These are phyloP conservation scores for Motacilla tschutschensis DNA, from an alignment of 2,113 vertebrate genomes.

Conservation along the genomic window DNA sequence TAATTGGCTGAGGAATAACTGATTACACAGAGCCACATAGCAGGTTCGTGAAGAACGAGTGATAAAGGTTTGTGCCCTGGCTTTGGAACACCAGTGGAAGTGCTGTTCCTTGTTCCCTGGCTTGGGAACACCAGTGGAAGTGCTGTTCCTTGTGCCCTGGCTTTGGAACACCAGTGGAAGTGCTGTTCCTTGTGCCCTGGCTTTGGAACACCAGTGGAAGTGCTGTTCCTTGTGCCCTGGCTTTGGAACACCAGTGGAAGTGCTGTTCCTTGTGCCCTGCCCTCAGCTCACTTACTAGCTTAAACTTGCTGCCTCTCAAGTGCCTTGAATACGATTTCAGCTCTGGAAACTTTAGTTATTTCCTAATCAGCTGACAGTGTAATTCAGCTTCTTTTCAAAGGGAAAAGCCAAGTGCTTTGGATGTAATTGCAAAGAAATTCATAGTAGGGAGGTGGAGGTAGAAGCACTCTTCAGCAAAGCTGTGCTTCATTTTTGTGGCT, in stretches of 20 bases:
- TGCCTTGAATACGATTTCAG: neutral
- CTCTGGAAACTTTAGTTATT: conserved; percentile 1
- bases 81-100: neutral
- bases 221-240: neutral
- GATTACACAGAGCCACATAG: neutral
- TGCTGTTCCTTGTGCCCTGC: neutral
- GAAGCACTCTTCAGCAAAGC: neutral
- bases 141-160: neutral
- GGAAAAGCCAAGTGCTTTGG: neutral
- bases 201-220: neutral
- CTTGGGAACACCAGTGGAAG: neutral
- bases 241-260: neutral
- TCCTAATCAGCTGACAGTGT: neutral
- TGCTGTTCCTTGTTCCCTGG: neutral
- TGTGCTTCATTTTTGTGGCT: neutral
- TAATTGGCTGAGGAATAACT: neutral
- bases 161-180: neutral
- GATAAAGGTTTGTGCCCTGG: neutral
- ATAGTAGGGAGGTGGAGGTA: neutral
- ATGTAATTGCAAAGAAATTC: conserved; percentile 17
- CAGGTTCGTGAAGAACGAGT: rapidly evolving
- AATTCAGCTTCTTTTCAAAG: neutral
- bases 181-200: neutral
- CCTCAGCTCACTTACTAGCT: neutral
- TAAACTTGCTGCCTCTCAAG: neutral